phyloP scores from a whole-genome alignment of 2,113 vertebrate genomes.

The Ariopsis seemanni region DNA sequence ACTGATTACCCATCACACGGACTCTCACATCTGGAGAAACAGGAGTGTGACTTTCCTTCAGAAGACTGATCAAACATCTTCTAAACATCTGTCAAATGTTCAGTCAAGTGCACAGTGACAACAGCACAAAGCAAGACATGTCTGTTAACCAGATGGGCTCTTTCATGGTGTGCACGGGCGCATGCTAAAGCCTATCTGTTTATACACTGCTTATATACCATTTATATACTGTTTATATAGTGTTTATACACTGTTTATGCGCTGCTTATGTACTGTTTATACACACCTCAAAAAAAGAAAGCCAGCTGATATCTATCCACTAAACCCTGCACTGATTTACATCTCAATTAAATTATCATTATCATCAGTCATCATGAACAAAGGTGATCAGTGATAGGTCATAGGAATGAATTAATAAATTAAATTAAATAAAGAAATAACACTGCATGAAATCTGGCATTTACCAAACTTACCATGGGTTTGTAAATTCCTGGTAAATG shows the following conservation, averaged over 20 bases:
- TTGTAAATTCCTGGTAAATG: too few species aligned
- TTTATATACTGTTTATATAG: too few species aligned
- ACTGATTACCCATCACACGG: background rate
- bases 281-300: too few species aligned
- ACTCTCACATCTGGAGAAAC: background rate
- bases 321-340: background rate
- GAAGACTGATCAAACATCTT: background rate
- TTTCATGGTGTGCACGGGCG: background rate
- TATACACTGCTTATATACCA: too few species aligned
- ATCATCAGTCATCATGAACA: background rate
- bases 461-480: too few species aligned
- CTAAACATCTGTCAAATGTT: background rate
- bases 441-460: too few species aligned
- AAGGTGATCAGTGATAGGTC: background rate
- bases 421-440: background rate
- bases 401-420: too few species aligned
- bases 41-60: background rate
- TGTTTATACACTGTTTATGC: too few species aligned
- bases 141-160: background rate
- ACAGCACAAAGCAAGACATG: background rate
- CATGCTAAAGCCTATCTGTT: background rate
- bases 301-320: too few species aligned
- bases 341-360: background rate
- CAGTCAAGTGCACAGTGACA: background rate
- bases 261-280: too few species aligned